Conservation (phyloP, 2,888 invertebrate species). For the Eulithis testata region DNA sequence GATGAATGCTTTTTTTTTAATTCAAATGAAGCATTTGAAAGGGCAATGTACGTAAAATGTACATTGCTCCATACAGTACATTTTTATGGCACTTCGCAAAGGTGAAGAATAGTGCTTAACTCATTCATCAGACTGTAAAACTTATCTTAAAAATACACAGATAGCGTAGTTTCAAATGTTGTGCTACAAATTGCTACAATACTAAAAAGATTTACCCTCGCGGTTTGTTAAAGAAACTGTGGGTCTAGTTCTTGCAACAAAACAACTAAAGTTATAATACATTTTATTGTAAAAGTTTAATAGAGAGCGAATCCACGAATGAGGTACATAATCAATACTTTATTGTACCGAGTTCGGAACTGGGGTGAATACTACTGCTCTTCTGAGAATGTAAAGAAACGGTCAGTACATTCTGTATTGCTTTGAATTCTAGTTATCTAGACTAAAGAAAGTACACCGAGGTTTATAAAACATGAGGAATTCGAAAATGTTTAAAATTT, state of each 20-base stretch:
- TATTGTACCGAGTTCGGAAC: slow-evolving; percentile 58
- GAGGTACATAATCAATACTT: slow-evolving; percentile 66
- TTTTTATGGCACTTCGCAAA: background rate
- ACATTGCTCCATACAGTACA: too few relatives aligned
- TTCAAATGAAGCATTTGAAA: too few relatives aligned
- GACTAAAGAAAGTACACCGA: background rate
- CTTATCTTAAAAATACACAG: background rate
- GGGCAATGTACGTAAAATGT: too few relatives aligned
- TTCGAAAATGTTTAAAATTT: too few relatives aligned
- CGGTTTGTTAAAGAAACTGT: slow-evolving; percentile 10
- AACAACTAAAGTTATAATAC: slow-evolving; percentile 31
- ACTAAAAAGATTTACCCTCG: slow-evolving; percentile 5
- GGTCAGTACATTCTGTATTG: slow-evolving; percentile 9
- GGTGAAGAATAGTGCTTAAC: background rate
- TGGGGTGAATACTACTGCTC: slow-evolving; percentile 23
- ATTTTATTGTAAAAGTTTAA: slow-evolving; percentile 72
- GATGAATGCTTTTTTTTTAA: too few relatives aligned
- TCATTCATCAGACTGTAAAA: background rate
- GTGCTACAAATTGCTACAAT: slow-evolving; percentile 4
- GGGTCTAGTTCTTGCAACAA: slow-evolving; percentile 25
- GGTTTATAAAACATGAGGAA: too few relatives aligned
- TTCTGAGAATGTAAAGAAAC: slow-evolving; percentile 18
- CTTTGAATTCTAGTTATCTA: too few relatives aligned
- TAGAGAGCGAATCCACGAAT: slow-evolving; percentile 67
- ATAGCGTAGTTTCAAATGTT: background rate